Percentiles rank a stretch among this genome's conserved stretches.
Evolutionary conservation across 2,888 invertebrate species (phyloP).

Genomic region (Rhingia campestris): DNA sequence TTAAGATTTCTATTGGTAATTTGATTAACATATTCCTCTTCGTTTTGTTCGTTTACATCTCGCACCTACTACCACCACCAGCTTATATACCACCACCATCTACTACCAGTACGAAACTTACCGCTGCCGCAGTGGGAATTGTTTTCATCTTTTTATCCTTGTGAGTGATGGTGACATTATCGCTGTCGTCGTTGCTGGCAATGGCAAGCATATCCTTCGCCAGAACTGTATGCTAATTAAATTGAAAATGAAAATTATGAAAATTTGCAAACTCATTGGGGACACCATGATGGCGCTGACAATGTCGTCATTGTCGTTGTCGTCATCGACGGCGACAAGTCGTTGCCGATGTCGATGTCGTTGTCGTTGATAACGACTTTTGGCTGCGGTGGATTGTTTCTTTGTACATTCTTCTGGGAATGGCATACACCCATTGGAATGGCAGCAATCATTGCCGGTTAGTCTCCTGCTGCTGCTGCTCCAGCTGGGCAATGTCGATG

Average conservation of each 20-base stretch:
- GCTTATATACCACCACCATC: conserved; percentile 33
- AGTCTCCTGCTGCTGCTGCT: conserved; percentile 11
- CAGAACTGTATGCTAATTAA: conserved; percentile 65
- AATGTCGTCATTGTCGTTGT: conserved; percentile 33
- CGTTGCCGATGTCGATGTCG: conserved; percentile 26
- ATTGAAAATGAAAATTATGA: conserved; percentile 71
- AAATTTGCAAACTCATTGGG: conserved; percentile 68
- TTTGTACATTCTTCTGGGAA: conserved; percentile 37
- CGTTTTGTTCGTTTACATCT: conserved; percentile 4
- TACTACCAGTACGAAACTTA: conserved; percentile 7
- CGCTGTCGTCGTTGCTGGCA: conserved; percentile 14
- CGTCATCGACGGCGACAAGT: conserved; percentile 1
- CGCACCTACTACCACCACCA: conserved; percentile 17
- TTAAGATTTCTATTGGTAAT: conserved; percentile 60
- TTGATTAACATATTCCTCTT: conserved; percentile 62
- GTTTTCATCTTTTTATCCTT: conserved; percentile 70
- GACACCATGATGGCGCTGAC: conserved; percentile 49
- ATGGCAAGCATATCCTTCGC: conserved; percentile 54
- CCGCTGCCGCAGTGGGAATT: conserved; percentile 47
- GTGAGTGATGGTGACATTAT: conserved; percentile 57
- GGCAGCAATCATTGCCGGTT: conserved; percentile 25
- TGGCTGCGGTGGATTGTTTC: conserved; percentile 51
- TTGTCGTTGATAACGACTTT: conserved; percentile 53
- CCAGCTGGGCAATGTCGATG: conserved; percentile 75
- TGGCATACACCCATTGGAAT: neutral